Base-by-base conservation (phyloP, 2,113 vertebrate genomes). In the Oncorhynchus mykiss region DNA sequence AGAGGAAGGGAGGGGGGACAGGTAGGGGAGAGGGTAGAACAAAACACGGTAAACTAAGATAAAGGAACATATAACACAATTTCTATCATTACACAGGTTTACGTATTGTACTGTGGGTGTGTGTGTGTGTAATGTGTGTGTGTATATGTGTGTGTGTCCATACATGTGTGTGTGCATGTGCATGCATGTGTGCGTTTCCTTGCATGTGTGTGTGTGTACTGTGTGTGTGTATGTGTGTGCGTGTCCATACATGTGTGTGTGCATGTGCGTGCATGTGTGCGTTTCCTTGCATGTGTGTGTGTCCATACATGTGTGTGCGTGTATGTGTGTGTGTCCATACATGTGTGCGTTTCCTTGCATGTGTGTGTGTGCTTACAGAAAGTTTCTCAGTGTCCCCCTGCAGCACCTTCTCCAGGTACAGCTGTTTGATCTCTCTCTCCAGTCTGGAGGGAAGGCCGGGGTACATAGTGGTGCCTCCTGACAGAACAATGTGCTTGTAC, bases 401-500 rank as follows among this genome's bases (percentile, higher is more conserved):
- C 82, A 96, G 91, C 72, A 96, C 95, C 74, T 95, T 90, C 80
- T 96, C 95, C 80, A 96, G 88, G 85, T 96, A 96, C 27, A 96
- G 94, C 83, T 96, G 96, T 67, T 96, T 96, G 18, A 96, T 93
- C 80, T 96, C 87, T 3, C 82, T 79, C 77, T 91, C 91, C 82
- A 91, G 62, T 9, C 88, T 84, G 3, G 90, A 92, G 0, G 90
- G 90, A 29, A 90, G 81, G 0, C 90, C 90, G 0, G 91, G 91
- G 59, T 91, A 92, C 90, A 92, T 91, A 66, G 90, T 91, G 45
- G 77, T 95, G 0, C 96, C 95, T 82, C 96, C 96, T 39, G 96
- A 96, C 73, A 96, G 90, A 79, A 96, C 95, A 34, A 96, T 96
- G 85, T 96, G 96, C 81, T 96, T 96, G 82, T 95, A 96, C 86